Evolutionary conservation across 2,113 vertebrate species (phyloP).

Genomic region (Stigmatopora argus): DNA sequence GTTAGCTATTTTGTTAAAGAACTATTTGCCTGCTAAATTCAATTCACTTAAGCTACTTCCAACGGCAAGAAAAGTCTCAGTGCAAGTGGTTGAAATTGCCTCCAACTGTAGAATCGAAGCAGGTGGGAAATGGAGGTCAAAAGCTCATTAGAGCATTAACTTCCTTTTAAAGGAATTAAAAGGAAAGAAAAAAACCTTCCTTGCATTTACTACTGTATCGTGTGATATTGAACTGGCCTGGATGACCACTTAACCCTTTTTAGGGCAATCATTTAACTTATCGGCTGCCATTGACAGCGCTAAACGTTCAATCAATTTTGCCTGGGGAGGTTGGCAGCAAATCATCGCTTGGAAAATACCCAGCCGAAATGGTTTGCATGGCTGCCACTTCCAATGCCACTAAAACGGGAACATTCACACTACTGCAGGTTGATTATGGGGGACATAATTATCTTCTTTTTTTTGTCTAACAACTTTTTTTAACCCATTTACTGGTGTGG

Average conservation of each 20-base stretch:
- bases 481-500: too few species aligned
- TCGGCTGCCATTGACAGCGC: too few species aligned
- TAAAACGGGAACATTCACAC: too few species aligned
- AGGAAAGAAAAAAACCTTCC: not conserved
- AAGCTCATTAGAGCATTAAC: not conserved
- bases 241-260: slow-evolving; percentile 23
- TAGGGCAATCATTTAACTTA: too few species aligned
- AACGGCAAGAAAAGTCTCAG: slow-evolving; percentile 1
- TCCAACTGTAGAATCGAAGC: slow-evolving; percentile 1
- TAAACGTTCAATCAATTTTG: too few species aligned
- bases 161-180: not conserved
- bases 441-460: too few species aligned
- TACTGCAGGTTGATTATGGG: too few species aligned
- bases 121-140: slow-evolving; percentile 1
- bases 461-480: too few species aligned
- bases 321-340: too few species aligned
- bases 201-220: not conserved
- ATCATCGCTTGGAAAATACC: too few species aligned
- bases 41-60: slow-evolving; percentile 14
- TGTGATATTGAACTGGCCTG: slow-evolving; percentile 14
- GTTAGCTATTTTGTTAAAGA: slow-evolving; percentile 20
- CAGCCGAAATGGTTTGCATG: too few species aligned
- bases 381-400: too few species aligned
- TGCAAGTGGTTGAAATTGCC: not conserved
- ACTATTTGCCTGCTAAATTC: slow-evolving; percentile 8